Conservation (phyloP, 2,113 vertebrate genomes). For the Petroica traversi region DNA sequence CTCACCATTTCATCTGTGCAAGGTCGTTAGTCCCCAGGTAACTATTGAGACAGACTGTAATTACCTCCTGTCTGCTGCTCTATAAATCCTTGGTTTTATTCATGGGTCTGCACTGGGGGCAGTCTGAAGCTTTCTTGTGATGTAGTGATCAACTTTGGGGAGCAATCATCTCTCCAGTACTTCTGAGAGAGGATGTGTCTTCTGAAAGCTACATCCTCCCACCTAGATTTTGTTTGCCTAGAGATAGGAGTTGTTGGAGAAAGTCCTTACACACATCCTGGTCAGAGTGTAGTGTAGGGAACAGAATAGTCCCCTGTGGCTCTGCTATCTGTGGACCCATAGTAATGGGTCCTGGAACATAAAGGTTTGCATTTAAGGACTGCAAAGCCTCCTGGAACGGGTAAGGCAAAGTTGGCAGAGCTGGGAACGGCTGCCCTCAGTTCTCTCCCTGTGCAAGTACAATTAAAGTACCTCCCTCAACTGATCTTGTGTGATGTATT, state of each 20-base stretch:
- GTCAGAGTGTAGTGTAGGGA: neutral
- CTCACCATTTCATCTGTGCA: conserved; percentile 2
- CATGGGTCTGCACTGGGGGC: neutral
- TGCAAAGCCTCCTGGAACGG: neutral
- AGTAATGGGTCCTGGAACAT: too few relatives aligned
- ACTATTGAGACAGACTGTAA: neutral
- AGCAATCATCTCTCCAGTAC: neutral
- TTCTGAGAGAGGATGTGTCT: neutral
- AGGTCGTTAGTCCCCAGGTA: conserved; percentile 9
- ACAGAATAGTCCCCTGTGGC: neutral
- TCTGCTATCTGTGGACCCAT: neutral
- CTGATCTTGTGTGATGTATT: neutral
- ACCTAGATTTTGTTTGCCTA: neutral
- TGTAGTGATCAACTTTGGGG: neutral
- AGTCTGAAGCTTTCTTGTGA: neutral
- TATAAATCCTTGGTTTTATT: conserved; percentile 32
- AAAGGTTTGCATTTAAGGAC: neutral
- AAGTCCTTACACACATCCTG: too few relatives aligned
- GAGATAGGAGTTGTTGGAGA: neutral
- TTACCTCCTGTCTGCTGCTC: neutral
- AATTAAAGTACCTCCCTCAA: neutral
- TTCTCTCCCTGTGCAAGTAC: neutral
- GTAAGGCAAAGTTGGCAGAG: neutral
- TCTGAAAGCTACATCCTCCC: neutral
- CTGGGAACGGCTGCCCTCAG: neutral